These are phyloP conservation scores for Epicampocera succincta DNA, from an alignment of 2,888 invertebrate genomes.

Conservation along the genomic window DNA sequence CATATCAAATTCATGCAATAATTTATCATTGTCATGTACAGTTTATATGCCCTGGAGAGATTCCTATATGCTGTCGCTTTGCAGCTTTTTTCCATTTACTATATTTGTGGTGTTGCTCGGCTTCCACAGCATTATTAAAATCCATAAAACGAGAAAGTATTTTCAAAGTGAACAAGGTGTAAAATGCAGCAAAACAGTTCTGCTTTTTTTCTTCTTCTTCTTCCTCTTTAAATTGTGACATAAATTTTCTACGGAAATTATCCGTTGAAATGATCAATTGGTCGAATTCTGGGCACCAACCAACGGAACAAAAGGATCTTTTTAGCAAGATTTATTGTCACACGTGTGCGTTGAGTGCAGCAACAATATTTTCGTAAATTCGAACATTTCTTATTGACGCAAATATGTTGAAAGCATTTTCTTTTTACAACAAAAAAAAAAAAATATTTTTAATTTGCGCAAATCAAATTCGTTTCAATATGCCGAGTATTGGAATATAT, in stretches of 20 bases:
- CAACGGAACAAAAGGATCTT: too few species aligned
- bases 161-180: conserved; percentile 53
- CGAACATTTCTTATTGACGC: too few species aligned
- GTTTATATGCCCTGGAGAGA: conserved; percentile 56
- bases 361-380: too few species aligned
- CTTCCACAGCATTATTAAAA: conserved; percentile 56
- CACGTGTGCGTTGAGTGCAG: too few species aligned
- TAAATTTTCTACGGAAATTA: conserved; percentile 12
- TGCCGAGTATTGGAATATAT: too few species aligned
- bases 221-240: conserved; percentile 28
- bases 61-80: conserved; percentile 45
- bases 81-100: conserved; percentile 8
- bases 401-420: too few species aligned
- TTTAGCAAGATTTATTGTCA: too few species aligned
- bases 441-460: too few species aligned
- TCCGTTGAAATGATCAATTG: neutral
- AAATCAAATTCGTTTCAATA: too few species aligned
- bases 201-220: too few species aligned
- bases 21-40: conserved; percentile 70
- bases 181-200: conserved; percentile 37
- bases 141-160: conserved; percentile 59
- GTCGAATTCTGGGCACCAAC: neutral
- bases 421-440: too few species aligned
- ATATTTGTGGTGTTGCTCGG: conserved; percentile 27
- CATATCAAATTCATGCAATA: conserved; percentile 68